Evolutionary conservation across 1,140 invertebrate species (phyloP).

Genomic region (Octopus bimaculoides): DNA sequence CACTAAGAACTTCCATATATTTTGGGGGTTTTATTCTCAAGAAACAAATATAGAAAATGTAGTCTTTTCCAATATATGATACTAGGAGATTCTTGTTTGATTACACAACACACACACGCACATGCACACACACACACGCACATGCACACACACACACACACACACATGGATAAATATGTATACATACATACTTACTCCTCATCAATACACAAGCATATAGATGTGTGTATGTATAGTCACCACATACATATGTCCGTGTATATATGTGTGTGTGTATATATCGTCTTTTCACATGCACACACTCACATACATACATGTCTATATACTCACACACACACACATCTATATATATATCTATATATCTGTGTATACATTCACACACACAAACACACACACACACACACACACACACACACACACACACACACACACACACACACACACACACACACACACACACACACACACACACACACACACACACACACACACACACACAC

Average conservation of each 20-base stretch:
- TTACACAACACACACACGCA: too few relatives aligned
- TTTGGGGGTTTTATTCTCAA: too few relatives aligned
- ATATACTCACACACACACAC: background rate
- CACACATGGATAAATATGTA: too few relatives aligned
- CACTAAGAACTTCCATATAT: too few relatives aligned
- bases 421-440: background rate
- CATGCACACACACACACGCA: too few relatives aligned
- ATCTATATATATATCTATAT: background rate
- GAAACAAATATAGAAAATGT: too few relatives aligned
- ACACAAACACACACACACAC: background rate
- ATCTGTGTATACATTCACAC: background rate
- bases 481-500: background rate
- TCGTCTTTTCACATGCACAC: background rate
- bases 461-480: background rate
- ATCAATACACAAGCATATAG: background rate
- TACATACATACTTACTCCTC: background rate
- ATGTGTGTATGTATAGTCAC: background rate
- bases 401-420: background rate
- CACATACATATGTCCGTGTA: background rate
- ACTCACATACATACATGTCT: background rate
- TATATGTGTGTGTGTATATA: background rate
- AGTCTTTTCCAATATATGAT: too few relatives aligned
- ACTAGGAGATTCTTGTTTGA: too few relatives aligned
- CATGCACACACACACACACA: too few relatives aligned
- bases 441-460: background rate